Percentiles rank a stretch among this genome's conserved stretches.
Evolutionary conservation across 2,797 vertebrate species (phyloP).

Genomic region (Rallus crepitans): DNA sequence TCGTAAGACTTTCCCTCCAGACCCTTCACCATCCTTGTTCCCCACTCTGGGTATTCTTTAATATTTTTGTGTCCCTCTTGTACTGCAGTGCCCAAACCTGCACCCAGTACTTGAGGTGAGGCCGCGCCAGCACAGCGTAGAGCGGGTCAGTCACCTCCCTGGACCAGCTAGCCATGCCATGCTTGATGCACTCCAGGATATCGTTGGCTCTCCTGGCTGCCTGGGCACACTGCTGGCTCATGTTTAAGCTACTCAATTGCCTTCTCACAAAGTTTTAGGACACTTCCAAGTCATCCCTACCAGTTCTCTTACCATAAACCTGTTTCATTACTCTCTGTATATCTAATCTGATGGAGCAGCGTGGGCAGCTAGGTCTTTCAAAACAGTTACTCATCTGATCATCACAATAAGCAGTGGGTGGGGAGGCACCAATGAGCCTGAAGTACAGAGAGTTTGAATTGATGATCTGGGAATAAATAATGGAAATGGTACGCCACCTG

Average conservation of each 20-base stretch:
- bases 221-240: too few species aligned
- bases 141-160: too few species aligned
- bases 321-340: neutral
- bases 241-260: neutral
- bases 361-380: neutral
- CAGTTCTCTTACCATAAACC: neutral
- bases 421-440: accelerated
- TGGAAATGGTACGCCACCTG: neutral
- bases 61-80: too few species aligned
- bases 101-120: too few species aligned
- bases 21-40: too few species aligned
- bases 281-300: neutral
- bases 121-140: too few species aligned
- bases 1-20: too few species aligned
- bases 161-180: too few species aligned
- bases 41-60: too few species aligned
- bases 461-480: neutral
- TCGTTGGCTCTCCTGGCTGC: too few species aligned
- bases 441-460: neutral
- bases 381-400: neutral
- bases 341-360: neutral
- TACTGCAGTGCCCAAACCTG: too few species aligned
- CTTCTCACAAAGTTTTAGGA: neutral
- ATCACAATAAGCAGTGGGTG: neutral
- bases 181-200: too few species aligned